phyloP scores from a whole-genome alignment of 2,797 vertebrate genomes.

The Naso thynnoides region DNA sequence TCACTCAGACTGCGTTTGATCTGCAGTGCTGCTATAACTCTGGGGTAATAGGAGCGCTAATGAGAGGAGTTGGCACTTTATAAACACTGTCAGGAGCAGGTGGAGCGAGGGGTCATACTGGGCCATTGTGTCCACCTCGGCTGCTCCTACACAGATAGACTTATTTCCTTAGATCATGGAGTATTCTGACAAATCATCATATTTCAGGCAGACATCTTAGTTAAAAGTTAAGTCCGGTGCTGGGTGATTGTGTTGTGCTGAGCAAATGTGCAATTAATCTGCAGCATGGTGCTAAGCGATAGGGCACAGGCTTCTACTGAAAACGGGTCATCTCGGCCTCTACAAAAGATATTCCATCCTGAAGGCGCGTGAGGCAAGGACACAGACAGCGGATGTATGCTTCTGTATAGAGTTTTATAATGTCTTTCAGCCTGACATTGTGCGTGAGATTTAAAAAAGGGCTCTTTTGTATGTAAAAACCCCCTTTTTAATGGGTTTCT shows the following conservation, averaged over 20 bases:
- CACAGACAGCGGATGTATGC: conserved; percentile 71
- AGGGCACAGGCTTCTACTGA: conserved; percentile 46
- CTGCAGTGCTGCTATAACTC: conserved; percentile 68
- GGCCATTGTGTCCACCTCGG: conserved; percentile 72
- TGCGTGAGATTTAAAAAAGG: conserved; percentile 83
- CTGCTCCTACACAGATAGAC: conserved; percentile 49
- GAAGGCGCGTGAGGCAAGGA: conserved; percentile 49
- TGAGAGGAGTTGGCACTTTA: conserved; percentile 84
- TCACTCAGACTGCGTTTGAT: conserved; percentile 78
- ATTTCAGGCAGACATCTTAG: conserved; percentile 67
- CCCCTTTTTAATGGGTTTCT: conserved; percentile 83
- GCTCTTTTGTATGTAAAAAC: conserved; percentile 85
- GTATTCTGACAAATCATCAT: conserved; percentile 69
- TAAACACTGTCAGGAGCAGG: conserved; percentile 80
- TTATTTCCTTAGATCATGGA: conserved; percentile 51
- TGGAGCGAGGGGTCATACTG: conserved; percentile 70
- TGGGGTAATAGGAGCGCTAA: conserved; percentile 73
- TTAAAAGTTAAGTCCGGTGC: conserved; percentile 67
- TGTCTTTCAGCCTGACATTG: conserved; percentile 80
- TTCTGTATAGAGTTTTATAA: conserved; percentile 77
- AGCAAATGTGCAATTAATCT: conserved; percentile 77
- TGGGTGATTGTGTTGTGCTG: conserved; percentile 53
- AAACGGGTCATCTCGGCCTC: conserved; percentile 56
- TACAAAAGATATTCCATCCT: conserved; percentile 52
- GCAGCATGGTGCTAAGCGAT: conserved; percentile 51